Conservation (phyloP, 2,797 vertebrate species). For the Ptychobarbus kaznakovi region DNA sequence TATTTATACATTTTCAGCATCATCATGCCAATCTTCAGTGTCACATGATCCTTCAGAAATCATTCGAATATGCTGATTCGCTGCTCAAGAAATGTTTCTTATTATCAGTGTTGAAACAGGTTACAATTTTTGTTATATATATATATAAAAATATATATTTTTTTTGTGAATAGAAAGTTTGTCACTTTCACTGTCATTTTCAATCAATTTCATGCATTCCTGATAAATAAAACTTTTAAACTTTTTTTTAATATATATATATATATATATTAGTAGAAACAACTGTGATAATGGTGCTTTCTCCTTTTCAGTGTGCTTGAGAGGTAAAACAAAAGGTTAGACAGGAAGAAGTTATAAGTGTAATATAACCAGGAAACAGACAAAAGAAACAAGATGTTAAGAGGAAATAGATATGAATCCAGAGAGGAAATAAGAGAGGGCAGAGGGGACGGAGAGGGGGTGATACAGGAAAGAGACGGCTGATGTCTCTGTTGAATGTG, state of each 20-base stretch:
- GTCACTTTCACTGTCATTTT: background rate
- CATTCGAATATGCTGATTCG: background rate
- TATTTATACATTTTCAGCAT: no score
- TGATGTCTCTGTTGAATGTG: constrained; percentile 16
- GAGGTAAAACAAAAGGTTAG: background rate
- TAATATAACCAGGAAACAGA: constrained; percentile 1
- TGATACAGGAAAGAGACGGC: background rate
- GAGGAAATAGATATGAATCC: constrained; percentile 21
- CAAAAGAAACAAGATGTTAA: constrained; percentile 16
- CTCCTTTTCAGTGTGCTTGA: background rate
- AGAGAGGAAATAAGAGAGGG: constrained; percentile 19
- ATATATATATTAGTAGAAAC: background rate
- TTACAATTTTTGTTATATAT: background rate
- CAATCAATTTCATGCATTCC: background rate
- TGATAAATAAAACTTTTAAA: background rate
- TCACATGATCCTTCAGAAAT: background rate
- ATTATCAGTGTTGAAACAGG: background rate
- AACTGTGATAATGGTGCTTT: background rate
- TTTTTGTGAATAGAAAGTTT: background rate
- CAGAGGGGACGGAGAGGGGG: background rate
- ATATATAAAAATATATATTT: no score
- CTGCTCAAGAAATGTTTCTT: background rate
- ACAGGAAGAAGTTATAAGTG: constrained; percentile 14
- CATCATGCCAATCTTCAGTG: background rate
- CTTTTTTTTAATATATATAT: background rate